Base-by-base conservation (phyloP, 2,113 vertebrate species). In the Arenaria interpres region DNA sequence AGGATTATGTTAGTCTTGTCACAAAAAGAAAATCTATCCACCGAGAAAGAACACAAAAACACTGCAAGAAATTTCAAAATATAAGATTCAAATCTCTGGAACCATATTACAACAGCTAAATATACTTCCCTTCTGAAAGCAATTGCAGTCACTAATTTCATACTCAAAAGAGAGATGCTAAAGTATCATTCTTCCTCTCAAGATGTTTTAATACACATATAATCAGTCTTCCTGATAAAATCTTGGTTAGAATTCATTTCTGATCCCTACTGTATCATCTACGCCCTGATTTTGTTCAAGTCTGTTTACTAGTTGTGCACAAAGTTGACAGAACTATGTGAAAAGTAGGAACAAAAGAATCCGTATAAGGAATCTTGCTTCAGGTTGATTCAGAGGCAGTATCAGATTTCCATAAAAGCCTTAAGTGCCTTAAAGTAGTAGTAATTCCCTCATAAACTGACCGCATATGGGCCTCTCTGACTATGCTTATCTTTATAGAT, bases 321-420 rank as follows among this genome's bases (percentile, higher is more conserved):
- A 22, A 78, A 82, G 48, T 51, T 60, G 62, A 79, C 43, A 56
- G 19, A 94, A 78, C 48, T 72, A 43, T 2, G 21, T 20, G 46
- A 72, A 43, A 94, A 91, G 21, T 10, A 6, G 23, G 18, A 87
- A 78, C 33, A 88, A 64, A 74, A 81, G 30, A 91, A 86, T 8
- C 27, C 2, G 1, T 43, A 18, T 19, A 35, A 48, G 16, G 9
- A 67, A 14, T 23, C 46, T 68, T 67, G 30, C 60, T 56, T 50
- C 56, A 77, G 28, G 41, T 88, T 90, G 63, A 76, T 86, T 85
- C 85, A 88, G 67, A 93, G 21, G 51, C 79, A 88, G 27, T 51
- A 93, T 84, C 88, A 84, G 75, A 93, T 86, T 84, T 78, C 79
- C 82, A 86, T 85, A 91, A 96, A 95, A 94, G 71, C 48, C 71